Percentiles rank a stretch among this genome's conserved stretches.
These are phyloP conservation scores for Geophilus truncorum DNA, from an alignment of 2,888 invertebrate species.

Conservation along the genomic window DNA sequence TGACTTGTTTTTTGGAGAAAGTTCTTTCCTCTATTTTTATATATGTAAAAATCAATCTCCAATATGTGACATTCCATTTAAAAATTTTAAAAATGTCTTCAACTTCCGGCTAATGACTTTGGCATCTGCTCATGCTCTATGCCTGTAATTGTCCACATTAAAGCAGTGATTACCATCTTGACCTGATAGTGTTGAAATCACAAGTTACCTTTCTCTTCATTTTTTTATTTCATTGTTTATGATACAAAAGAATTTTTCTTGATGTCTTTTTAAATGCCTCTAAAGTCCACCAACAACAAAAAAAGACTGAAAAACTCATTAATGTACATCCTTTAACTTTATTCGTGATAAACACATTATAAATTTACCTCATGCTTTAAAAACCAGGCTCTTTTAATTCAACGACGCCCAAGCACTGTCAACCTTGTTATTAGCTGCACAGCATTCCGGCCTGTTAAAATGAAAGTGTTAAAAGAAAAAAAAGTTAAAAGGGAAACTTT, in stretches of 20 bases:
- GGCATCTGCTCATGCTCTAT: background rate
- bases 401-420: background rate
- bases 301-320: too few relatives aligned
- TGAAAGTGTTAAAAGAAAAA: background rate
- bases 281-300: too few relatives aligned
- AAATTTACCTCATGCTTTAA: background rate
- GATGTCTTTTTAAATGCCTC: too few relatives aligned
- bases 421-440: background rate
- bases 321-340: background rate
- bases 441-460: background rate
- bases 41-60: too few relatives aligned
- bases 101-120: background rate
- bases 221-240: background rate
- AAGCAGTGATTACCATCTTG: background rate
- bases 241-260: too few relatives aligned
- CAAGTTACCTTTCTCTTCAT: background rate
- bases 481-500: background rate
- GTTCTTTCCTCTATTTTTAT: too few relatives aligned
- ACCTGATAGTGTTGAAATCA: background rate
- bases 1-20: too few relatives aligned
- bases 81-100: too few relatives aligned
- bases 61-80: too few relatives aligned
- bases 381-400: background rate
- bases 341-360: background rate
- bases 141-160: background rate